Evolutionary conservation across 2,113 vertebrate species (phyloP), one percentile per base, ranked within the genome.

Genomic region (Brachionichthys hirsutus): DNA sequence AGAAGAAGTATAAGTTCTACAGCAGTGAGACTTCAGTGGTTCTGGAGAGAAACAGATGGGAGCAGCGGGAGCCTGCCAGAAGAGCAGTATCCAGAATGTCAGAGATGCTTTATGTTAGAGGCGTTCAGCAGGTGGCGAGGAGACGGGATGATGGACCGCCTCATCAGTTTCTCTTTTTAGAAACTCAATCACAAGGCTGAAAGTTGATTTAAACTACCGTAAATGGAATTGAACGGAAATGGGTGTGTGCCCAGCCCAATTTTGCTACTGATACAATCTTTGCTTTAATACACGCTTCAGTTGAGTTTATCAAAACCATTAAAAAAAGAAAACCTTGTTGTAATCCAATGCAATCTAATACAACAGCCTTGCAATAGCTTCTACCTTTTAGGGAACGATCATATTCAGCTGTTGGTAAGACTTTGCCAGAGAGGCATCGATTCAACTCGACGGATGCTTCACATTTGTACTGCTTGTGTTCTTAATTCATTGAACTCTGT

Each of bases 31-130:
- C n/a, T 1, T 20, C n/a, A n/a, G 55, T 30, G 49, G 43, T 56
- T 73, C 54, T 44, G 18, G 19, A 7, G 18, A 57, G 49, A 45
- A 74, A 57, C 78, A 87, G 78, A 78, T 81, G 68, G 76, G 40
- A 73, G 44, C 64, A 18, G 54, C 43, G 67, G 62, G 47, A 67
- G 44, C 45, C 53, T 54, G 74, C 48, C 50, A 72, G 43, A 60
- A 60, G 54, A 53, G 42, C 20, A 3, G 17, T 38, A 36, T 15
- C 13, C 19, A 67, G 16, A 44, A 51, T 54, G 61, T 71, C 41
- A 67, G 71, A 47, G 42, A 67, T 12, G 38, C 18, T 62, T 40
- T 66, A 63, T 51, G 50, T 54, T 62, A 38, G 49, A 59, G 17
- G 54, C 48, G 54, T 68, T 52, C 47, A 20, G 47, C 41, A 61